These are phyloP conservation scores for Athripsodes cinereus DNA, from an alignment of 2,888 invertebrate species.

Conservation along the genomic window DNA sequence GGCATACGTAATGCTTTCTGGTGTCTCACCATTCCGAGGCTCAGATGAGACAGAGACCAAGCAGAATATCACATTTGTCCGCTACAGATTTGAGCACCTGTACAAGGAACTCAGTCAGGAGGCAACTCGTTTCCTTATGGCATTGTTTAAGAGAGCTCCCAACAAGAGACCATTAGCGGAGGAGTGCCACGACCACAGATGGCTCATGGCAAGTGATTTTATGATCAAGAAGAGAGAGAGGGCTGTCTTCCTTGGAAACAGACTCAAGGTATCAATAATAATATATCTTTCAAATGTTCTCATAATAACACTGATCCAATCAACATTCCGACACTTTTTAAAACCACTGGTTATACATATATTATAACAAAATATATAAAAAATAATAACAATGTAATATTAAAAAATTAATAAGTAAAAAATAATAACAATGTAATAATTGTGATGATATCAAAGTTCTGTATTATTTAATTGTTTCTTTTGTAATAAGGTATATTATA, in stretches of 20 bases:
- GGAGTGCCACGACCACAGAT: constrained; percentile 93
- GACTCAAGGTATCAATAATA: constrained; percentile 78
- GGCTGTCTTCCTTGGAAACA: constrained; percentile 76
- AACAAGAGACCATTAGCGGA: constrained; percentile 92
- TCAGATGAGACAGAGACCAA: constrained; percentile 75
- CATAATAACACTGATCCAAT: too few species aligned
- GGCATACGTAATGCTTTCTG: constrained; percentile 87
- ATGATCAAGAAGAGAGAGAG: constrained; percentile 90
- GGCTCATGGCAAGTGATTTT: constrained; percentile 88
- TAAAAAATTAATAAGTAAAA: too few species aligned
- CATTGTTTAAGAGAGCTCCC: constrained; percentile 90
- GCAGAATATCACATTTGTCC: constrained; percentile 86
- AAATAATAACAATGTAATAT: too few species aligned
- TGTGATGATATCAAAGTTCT: too few species aligned
- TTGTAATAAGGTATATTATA: too few species aligned
- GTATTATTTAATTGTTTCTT: too few species aligned
- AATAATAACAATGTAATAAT: too few species aligned
- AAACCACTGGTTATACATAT: too few species aligned
- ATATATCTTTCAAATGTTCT: too few species aligned
- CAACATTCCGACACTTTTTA: too few species aligned
- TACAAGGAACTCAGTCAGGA: constrained; percentile 93
- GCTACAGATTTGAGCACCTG: constrained; percentile 89
- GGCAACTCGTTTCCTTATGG: constrained; percentile 89
- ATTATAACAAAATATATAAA: too few species aligned
- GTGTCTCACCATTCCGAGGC: constrained; percentile 86